Evolutionary conservation across 1,140 invertebrate genomes (phyloP).

Genomic region (Drosophila pandora): DNA sequence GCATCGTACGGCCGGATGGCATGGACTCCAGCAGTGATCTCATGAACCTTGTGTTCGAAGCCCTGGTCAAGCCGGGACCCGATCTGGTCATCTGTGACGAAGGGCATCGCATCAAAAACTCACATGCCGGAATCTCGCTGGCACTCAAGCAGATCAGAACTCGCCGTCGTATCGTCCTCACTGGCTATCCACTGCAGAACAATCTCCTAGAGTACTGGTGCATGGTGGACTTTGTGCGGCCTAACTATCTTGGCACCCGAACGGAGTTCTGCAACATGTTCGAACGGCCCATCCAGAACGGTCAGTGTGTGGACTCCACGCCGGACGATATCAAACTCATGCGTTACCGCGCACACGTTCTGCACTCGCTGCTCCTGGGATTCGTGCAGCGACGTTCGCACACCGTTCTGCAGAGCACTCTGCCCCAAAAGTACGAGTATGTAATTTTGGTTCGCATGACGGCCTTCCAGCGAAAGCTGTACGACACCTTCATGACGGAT

Average conservation of each 20-base stretch:
- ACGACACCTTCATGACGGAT: constrained; percentile 96
- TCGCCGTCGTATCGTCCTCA: constrained; percentile 94
- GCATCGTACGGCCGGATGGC: constrained; percentile 84
- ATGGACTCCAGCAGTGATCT: constrained; percentile 93
- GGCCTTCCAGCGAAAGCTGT: constrained; percentile 92
- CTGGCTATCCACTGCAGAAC: constrained; percentile 98
- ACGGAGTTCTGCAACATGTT: constrained; percentile 98
- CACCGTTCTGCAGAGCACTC: constrained; percentile 92
- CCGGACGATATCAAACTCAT: constrained; percentile 95
- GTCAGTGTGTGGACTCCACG: constrained; percentile 96
- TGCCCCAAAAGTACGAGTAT: constrained; percentile 96
- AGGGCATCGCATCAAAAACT: constrained; percentile 98
- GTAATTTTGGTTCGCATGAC: constrained; percentile 95
- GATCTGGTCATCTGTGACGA: constrained; percentile 98
- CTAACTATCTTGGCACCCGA: constrained; percentile 96
- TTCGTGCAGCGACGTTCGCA: constrained; percentile 97
- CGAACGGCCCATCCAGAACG: constrained; percentile 96
- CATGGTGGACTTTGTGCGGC: constrained; percentile 98
- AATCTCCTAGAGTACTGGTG: constrained; percentile 98
- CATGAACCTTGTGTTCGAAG: constrained; percentile 93
- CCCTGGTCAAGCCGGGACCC: constrained; percentile 95
- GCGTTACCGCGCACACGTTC: constrained; percentile 94
- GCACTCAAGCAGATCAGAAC: constrained; percentile 96
- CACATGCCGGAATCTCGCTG: constrained; percentile 95
- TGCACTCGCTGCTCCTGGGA: constrained; percentile 94